These are phyloP conservation scores for Pantherophis vulpinus DNA, from an alignment of 2,797 vertebrate genomes.

Conservation along the genomic window DNA sequence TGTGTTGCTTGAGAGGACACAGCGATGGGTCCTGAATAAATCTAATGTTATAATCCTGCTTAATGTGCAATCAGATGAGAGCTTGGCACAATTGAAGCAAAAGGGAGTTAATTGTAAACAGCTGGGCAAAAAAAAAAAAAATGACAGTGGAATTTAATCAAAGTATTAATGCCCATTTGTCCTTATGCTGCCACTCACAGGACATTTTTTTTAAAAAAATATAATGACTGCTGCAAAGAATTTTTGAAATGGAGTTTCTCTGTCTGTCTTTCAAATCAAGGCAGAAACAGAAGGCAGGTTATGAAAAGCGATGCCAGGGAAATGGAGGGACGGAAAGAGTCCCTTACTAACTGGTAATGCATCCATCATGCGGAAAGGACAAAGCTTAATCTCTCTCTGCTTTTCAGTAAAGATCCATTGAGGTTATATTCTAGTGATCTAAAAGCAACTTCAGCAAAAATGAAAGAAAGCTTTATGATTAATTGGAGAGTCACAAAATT, in stretches of 20 bases:
- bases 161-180: conserved; percentile 30
- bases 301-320: background rate
- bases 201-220: conserved; percentile 10
- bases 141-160: conserved; percentile 40
- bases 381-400: background rate
- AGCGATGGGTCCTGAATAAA: conserved; percentile 57
- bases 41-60: conserved; percentile 68
- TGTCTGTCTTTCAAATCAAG: background rate
- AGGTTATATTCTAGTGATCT: background rate
- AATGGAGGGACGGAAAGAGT: background rate
- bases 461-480: background rate
- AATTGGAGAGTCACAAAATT: background rate
- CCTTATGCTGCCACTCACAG: conserved; percentile 28
- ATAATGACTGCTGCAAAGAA: background rate
- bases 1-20: conserved; percentile 54
- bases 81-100: conserved; percentile 40
- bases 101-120: conserved; percentile 39
- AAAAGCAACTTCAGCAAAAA: background rate
- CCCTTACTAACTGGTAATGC: background rate
- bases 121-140: conserved; percentile 35
- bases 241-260: background rate
- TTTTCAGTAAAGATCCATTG: background rate
- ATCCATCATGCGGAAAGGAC: background rate
- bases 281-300: background rate
- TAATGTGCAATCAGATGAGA: conserved; percentile 48